Evolutionary conservation across 23 tunicate species (phyloP), one percentile per base, ranked within the genome.

Genomic region (Styela clava): DNA sequence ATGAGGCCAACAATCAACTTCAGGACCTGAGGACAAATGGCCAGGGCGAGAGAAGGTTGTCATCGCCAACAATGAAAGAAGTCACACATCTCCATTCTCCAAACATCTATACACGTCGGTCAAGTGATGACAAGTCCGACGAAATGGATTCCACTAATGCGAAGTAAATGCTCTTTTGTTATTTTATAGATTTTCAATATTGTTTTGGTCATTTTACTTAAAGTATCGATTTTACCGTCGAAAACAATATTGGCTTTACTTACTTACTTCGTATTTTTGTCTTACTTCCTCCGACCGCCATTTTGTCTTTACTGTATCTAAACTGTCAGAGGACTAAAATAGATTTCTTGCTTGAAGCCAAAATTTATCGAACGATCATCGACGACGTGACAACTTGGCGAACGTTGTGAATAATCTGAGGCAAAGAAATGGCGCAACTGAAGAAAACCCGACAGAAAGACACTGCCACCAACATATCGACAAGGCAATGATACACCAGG

Each of bases 361-460:
- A 44, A 44, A 44, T 44, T 44, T 44, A 44, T 44, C 56, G 56
- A 44, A 44, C 56, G 56, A 44, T 24, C 16, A 67, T 29, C 71
- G 71, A 27, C 71, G 71, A 25, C 71, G 78, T n/a, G 78, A 36
- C 9, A 72, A 72, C 32, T 32, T 72, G 52, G 44, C 78, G 0
- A 33, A 72, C 25, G 78, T 72, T 9, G 78, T 72, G 51, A 33
- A 34, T 72, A 72, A 34, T 34, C 32, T 72, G n/a, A 19, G 78
- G 16, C 78, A 72, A 34, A 72, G 22, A 72, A 72, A 72, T 33
- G 78, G 32, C 30, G 78, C 30, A 72, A 34, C 19, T 32, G 52
- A 72, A 31, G 44, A 23, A 24, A 28, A 72, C 37, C 19, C 31
- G 0, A 61, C 22, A 23, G n/a, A 22, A 21, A 61, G 64, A 22